Evolutionary conservation across 2,888 invertebrate species (phyloP), one percentile per base, ranked within the genome.

Genomic region (Tineola bisselliella): DNA sequence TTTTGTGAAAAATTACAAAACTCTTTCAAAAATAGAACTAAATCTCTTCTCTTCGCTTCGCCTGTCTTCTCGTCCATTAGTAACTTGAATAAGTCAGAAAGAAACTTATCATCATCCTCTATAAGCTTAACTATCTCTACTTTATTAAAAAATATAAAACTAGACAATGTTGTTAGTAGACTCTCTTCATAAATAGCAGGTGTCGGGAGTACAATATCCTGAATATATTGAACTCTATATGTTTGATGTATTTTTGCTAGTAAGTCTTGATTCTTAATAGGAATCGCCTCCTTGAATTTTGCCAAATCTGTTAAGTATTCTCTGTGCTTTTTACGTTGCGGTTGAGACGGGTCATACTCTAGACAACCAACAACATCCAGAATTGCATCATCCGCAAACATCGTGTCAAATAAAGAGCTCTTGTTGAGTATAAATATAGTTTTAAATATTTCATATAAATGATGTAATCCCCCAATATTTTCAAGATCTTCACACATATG

Each of bases 61-160:
- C 93, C 90, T 52, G 97, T 97, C 69, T 92, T 91, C 71, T 95
- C 93, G 78, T 97, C 96, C 67, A 94, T 96, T 70, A 99, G 90
- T 81, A 97, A 91, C 63, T 94, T 92, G 88, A 99, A 99, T 69
- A 99, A 89, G 82, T 98, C 97, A 61, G 94, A 92, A 75, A 99
- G 90, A 88, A 99, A 97, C 77, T 95, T 94, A 71, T 98, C 98
- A 87, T 99, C 99, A 74, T 99, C 98, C 89, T 99, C 93, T 79
- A 99, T 95, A 75, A 97, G 90, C 68, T 95, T 97, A 68, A 99
- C 98, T 86, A 99, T 99, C 89, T 99, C 99, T 77, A 98, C 96
- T 89, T 99, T 99, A 88, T 98, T 99, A 88, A 99, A 99, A 90
- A 98, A 99, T 86, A 99, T 96, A 89, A 99, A 99, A 89, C 98